Base-by-base conservation (phyloP, 2,888 invertebrate genomes). In the Ennomos fuscantarius region DNA sequence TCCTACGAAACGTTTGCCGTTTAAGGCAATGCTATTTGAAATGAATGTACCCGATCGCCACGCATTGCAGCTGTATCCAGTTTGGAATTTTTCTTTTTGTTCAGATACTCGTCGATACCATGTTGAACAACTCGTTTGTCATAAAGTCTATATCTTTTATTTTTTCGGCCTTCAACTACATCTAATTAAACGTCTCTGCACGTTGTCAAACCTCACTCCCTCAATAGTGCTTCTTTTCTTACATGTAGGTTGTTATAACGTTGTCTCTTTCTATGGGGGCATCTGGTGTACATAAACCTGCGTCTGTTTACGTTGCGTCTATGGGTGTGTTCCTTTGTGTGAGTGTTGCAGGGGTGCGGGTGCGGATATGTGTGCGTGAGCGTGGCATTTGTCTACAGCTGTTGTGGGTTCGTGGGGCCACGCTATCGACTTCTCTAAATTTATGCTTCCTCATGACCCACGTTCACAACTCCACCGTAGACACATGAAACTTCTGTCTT, bases 251-350 rank as follows among this genome's bases (percentile, higher is more conserved):
- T 73, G 64, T 65, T 68, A 74, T 89, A 82, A 75, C 62, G 79
- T 75, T 72, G 82, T 91, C 91, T 84, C 89, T 80, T 78, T 91
- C 87, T 84, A 76, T 76, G 74, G 83, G 91, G 91, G 89, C 92
- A 92, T 91, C 90, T 92, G 92, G 89, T 87, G 82, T 82, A 89
- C 89, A 89, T 87, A 90, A 87, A 87, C 86, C 86, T 87, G 82
- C 78, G 84, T 80, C 76, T 91, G 90, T 90, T 90, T 90, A 91
- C 84, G 86, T 86, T 84, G 74, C 65, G 75, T 81, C 72, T 84
- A 82, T 78, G 78, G 75, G 73, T 73, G 68, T 6, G 39, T 51
- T 13, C 36, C 42, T 48, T 10, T 71, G 81, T 81, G 82, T 84
- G 84, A 63, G 79, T 81, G 76, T 63, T 74, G 76, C 78, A 87